phyloP scores from a whole-genome alignment of 2,888 invertebrate genomes.

The Nephrocerus scutellatus region DNA sequence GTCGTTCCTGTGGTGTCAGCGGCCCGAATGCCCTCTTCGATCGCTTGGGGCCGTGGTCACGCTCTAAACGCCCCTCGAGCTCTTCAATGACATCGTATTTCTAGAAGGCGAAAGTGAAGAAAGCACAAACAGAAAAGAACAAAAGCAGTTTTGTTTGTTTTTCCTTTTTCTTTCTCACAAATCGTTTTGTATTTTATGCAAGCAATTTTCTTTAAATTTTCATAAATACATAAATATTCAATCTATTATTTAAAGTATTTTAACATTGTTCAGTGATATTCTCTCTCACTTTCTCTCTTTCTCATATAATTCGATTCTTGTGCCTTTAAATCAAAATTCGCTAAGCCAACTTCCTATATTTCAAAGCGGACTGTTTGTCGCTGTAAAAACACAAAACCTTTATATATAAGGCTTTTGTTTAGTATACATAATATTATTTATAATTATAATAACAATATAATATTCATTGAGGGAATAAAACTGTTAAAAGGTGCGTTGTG shows the following conservation, averaged over 20 bases:
- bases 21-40: slow-evolving; percentile 53
- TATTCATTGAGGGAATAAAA: no score
- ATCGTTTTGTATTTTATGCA: slow-evolving; percentile 5
- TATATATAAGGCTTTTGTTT: slow-evolving; percentile 36
- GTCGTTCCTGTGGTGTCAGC: slow-evolving; percentile 59
- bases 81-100: slow-evolving; percentile 48
- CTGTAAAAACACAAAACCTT: slow-evolving; percentile 41
- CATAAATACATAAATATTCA: no score
- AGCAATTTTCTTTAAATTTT: slow-evolving; percentile 2
- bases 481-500: no score
- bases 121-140: slow-evolving; percentile 16
- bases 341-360: slow-evolving; percentile 25
- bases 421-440: no score
- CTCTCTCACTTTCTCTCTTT: no score
- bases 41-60: slow-evolving; percentile 51
- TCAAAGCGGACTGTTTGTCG: slow-evolving; percentile 42
- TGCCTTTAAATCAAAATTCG: no score
- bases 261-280: no score
- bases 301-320: no score
- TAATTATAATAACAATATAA: no score
- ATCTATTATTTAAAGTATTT: neutral
- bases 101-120: slow-evolving; percentile 22
- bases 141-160: slow-evolving; percentile 10
- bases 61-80: slow-evolving; percentile 49
- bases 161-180: neutral